phyloP scores from a whole-genome alignment of 2,797 vertebrate genomes.

The Serranus cabrilla region DNA sequence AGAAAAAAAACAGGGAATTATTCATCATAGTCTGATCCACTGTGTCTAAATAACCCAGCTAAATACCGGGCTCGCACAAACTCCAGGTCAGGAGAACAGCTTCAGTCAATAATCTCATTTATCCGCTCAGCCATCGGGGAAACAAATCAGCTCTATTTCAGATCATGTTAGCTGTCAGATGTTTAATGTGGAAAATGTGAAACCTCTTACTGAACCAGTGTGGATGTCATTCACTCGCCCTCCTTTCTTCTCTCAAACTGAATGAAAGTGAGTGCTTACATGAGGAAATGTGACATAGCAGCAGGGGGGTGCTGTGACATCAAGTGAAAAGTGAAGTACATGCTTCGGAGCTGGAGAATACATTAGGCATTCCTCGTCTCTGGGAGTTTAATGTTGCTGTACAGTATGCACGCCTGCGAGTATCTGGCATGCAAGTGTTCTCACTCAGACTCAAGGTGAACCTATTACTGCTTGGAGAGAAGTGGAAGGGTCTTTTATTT shows the following conservation, averaged over 20 bases:
- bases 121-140: conserved; percentile 57
- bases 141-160: conserved; percentile 51
- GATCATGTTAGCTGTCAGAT: conserved; percentile 49
- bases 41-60: conserved; percentile 40
- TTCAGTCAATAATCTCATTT: conserved; percentile 75
- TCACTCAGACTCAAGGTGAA: conserved; percentile 42
- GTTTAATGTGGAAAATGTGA: conserved; percentile 53
- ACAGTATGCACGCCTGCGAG: neutral
- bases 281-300: conserved; percentile 6
- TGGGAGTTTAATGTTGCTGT: neutral
- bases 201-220: conserved; percentile 12
- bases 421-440: neutral
- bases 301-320: conserved; percentile 9
- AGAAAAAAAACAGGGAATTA: conserved; percentile 26
- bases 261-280: conserved; percentile 13
- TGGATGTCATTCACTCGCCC: conserved; percentile 5
- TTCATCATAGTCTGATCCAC: conserved; percentile 26
- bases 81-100: conserved; percentile 48
- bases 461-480: conserved; percentile 6
- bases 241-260: conserved; percentile 3
- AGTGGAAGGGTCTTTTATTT: conserved; percentile 19
- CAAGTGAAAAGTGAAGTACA: conserved; percentile 9
- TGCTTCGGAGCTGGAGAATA: neutral
- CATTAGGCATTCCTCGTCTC: neutral
- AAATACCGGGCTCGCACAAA: conserved; percentile 39